phyloP scores from a whole-genome alignment of 2,888 invertebrate species.

The Brachyptera risi region DNA sequence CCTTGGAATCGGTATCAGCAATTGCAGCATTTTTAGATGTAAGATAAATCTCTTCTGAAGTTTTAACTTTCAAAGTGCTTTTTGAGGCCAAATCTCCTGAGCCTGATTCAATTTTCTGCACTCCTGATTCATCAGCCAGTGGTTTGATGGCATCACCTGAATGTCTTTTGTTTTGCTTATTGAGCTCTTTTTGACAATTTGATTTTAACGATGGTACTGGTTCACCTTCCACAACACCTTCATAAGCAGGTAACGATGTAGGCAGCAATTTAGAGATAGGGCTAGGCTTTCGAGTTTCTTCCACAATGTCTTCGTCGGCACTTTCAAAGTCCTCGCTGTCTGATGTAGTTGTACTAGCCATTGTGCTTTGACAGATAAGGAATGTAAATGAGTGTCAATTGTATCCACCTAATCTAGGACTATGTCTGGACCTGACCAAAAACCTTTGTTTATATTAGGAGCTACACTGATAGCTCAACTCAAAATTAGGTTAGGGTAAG shows the following conservation, averaged over 20 bases:
- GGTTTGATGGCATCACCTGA: too few species aligned
- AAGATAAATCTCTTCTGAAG: neutral
- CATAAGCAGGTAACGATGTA: too few species aligned
- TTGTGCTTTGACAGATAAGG: too few species aligned
- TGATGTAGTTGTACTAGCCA: slow-evolving; percentile 51
- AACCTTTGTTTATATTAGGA: too few species aligned
- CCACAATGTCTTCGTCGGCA: slow-evolving; percentile 63
- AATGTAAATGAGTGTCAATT: too few species aligned
- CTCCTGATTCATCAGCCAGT: neutral
- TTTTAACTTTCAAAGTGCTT: neutral
- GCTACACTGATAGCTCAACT: too few species aligned
- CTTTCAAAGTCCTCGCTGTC: slow-evolving; percentile 75
- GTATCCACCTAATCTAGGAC: too few species aligned
- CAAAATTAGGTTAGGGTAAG: too few species aligned
- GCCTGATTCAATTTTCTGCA: slow-evolving; percentile 1
- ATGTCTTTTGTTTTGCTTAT: neutral
- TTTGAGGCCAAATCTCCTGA: neutral
- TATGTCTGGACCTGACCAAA: too few species aligned
- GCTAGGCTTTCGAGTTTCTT: slow-evolving; percentile 36
- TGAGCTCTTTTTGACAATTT: slow-evolving; percentile 2
- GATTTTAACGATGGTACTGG: neutral
- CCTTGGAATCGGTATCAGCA: neutral
- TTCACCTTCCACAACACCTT: too few species aligned
- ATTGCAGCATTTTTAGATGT: too few species aligned
- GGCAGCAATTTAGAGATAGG: too few species aligned